A percentile compares a stretch with the other conserved stretches of the same genome.
Evolutionary conservation across 35 echinoderm and acorn worm genomes (phyloP).

Genomic region (Amphiura filiformis): DNA sequence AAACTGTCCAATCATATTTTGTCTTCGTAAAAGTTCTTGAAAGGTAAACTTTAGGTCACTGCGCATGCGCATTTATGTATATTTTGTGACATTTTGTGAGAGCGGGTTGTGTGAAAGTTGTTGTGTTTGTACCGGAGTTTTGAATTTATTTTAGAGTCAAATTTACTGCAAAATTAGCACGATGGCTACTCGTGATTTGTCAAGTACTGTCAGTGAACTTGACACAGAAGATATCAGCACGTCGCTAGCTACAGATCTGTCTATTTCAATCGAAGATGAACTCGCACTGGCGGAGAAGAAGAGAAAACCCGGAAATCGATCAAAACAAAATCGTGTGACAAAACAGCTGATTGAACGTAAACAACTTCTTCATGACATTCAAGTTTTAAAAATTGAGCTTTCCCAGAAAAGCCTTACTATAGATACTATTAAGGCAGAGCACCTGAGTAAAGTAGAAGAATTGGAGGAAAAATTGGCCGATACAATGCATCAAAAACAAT

Average conservation of each 20-base stretch:
- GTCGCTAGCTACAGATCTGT: conserved; percentile 92
- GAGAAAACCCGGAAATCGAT: conserved; percentile 2
- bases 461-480: conserved; percentile 79
- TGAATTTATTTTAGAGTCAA: neutral
- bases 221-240: conserved; percentile 94
- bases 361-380: conserved; percentile 84
- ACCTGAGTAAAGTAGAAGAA: conserved; percentile 78
- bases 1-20: neutral
- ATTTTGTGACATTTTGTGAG: neutral
- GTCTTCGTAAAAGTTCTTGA: neutral
- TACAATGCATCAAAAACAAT: conserved; percentile 66
- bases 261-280: conserved; percentile 69
- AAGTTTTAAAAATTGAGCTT: conserved; percentile 89
- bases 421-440: conserved; percentile 84
- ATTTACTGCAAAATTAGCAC: neutral
- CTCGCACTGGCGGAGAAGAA: conserved; percentile 9
- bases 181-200: conserved; percentile 85
- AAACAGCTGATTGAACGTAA: conserved; percentile 96
- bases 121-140: neutral
- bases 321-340: conserved; percentile 54
- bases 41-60: neutral
- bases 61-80: neutral
- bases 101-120: conserved; percentile 8
- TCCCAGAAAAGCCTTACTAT: conserved; percentile 89
- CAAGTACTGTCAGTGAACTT: conserved; percentile 70